A percentile compares a stretch with the other conserved stretches of the same genome.
Conservation (phyloP, 2,113 vertebrate species). For the Gavia stellata region DNA sequence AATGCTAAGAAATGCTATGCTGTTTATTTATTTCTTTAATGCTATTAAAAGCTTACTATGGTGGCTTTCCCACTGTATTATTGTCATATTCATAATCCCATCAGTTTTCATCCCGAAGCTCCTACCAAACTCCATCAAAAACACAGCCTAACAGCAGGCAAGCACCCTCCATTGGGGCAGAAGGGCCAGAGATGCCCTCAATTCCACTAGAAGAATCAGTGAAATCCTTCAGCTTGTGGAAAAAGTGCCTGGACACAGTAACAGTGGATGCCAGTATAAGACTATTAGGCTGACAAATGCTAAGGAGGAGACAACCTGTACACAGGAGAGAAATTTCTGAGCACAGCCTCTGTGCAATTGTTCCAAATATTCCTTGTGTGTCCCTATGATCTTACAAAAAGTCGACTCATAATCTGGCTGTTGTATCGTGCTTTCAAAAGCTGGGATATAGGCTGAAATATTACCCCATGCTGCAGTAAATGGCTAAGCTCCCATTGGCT, state of each 20-base stretch:
- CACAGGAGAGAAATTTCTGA: not conserved
- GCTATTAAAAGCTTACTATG: not conserved
- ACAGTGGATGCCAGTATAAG: not conserved
- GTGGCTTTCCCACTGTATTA: not conserved
- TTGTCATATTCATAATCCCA: not conserved
- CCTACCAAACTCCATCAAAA: not conserved
- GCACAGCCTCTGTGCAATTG: not conserved
- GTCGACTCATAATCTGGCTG: not conserved
- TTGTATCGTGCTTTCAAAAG: not conserved
- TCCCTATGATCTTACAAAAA: not conserved
- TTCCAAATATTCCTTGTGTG: constrained; percentile 22
- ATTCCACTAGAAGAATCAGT: not conserved
- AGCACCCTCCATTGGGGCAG: not conserved
- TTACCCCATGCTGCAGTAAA: not conserved
- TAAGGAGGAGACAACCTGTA: not conserved
- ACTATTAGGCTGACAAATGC: not conserved
- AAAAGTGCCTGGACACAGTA: accelerated
- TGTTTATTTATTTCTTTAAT: not conserved
- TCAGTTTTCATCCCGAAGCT: not conserved
- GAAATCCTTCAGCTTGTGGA: not conserved
- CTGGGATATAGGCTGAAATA: not conserved
- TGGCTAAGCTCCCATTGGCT: not conserved
- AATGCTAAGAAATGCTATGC: not conserved
- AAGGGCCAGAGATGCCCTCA: not conserved
- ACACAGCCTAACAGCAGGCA: not conserved